phyloP scores from a whole-genome alignment of 37 sponge, comb jelly and placozoan species.

The Hexactinellida sp. region DNA sequence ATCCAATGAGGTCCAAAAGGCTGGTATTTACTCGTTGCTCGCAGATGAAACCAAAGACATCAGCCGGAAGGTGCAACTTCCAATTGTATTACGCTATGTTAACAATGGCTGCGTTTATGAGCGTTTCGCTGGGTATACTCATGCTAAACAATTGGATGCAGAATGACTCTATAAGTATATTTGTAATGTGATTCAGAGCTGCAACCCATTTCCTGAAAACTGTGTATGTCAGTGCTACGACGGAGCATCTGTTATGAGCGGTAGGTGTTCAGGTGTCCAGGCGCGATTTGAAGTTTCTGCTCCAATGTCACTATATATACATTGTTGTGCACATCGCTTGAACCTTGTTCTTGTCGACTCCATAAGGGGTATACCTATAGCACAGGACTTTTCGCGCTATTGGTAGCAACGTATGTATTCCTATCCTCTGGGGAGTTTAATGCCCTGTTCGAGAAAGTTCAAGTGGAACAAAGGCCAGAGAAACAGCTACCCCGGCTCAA shows the following conservation, averaged over 20 bases:
- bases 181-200: neutral
- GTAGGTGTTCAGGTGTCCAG: neutral
- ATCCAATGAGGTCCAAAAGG: neutral
- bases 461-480: too few species aligned
- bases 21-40: neutral
- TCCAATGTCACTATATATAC: too few species aligned
- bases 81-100: neutral
- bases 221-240: neutral
- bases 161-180: neutral
- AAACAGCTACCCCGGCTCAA: too few species aligned
- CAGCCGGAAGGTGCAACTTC: neutral
- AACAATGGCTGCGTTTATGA: neutral
- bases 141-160: neutral
- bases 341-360: too few species aligned
- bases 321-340: too few species aligned
- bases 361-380: too few species aligned
- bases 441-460: too few species aligned
- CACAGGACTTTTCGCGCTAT: too few species aligned
- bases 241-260: neutral
- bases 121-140: neutral
- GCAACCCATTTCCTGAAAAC: neutral
- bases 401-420: too few species aligned
- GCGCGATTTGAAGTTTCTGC: neutral
- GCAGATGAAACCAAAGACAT: neutral
- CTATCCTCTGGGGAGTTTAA: too few species aligned